Conservation (phyloP, 2,113 vertebrate species). For the Lepus europaeus region DNA sequence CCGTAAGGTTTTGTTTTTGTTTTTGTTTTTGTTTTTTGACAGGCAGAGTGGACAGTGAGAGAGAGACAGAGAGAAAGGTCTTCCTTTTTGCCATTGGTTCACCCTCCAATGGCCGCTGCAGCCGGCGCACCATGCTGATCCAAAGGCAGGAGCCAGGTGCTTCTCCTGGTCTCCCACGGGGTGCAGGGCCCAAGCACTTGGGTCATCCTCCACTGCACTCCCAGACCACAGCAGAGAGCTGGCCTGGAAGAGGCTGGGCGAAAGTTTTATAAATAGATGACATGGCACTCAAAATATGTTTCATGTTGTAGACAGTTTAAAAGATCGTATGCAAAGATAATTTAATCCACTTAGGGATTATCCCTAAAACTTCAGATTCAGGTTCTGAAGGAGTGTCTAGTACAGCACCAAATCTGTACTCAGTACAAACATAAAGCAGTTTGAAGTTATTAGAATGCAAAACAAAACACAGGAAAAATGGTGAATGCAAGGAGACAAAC, state of each 20-base stretch:
- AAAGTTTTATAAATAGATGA: neutral
- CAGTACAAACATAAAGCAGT: neutral
- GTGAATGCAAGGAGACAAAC: neutral
- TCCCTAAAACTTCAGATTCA: neutral
- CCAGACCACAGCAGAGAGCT: no score
- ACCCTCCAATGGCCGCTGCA: no score
- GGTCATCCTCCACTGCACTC: no score
- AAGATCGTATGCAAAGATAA: neutral
- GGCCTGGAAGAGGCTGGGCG: no score
- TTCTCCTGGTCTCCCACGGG: no score
- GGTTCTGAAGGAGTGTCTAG: neutral
- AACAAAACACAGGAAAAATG: neutral
- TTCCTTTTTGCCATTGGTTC: no score
- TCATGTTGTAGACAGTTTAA: neutral
- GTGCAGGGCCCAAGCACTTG: no score
- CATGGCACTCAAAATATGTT: neutral
- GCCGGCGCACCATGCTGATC: no score
- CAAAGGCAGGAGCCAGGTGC: no score
- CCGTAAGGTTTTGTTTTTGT: neutral
- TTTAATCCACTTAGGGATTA: neutral
- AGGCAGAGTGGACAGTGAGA: no score
- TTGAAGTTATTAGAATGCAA: neutral
- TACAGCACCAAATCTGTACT: neutral
- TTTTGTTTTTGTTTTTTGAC: no score
- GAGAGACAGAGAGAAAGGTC: no score